Percentiles rank a stretch among this genome's conserved stretches.
These are phyloP conservation scores for Drosophila koepferae DNA, from an alignment of 2,888 invertebrate genomes.

Conservation along the genomic window DNA sequence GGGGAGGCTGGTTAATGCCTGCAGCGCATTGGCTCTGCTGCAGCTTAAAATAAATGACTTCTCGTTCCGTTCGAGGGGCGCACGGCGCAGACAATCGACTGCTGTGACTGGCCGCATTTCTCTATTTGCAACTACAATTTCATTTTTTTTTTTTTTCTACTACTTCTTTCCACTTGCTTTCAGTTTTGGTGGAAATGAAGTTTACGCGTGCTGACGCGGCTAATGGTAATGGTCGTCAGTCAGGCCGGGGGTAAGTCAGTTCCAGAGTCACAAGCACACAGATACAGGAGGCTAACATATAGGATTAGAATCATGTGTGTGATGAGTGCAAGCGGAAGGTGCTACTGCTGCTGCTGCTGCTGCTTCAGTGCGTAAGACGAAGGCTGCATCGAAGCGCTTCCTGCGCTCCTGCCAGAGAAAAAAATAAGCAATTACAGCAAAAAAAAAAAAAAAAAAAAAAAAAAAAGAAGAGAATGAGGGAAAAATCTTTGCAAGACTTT, in stretches of 20 bases:
- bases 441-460: conserved; percentile 55
- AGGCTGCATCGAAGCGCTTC: conserved; percentile 28
- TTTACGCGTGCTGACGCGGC: conserved; percentile 75
- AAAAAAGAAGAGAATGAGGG: conserved; percentile 20
- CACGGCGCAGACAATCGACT: conserved; percentile 21
- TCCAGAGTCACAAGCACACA: conserved; percentile 34
- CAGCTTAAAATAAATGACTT: conserved; percentile 77
- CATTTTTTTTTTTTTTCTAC: neutral
- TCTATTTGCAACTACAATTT: conserved; percentile 6
- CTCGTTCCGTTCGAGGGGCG: conserved; percentile 62
- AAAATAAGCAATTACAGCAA: conserved; percentile 61
- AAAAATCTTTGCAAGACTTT: conserved; percentile 53
- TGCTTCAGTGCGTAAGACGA: conserved; percentile 40
- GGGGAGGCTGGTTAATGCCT: neutral
- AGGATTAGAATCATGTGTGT: conserved; percentile 24
- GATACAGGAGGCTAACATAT: neutral
- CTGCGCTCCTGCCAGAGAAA: conserved; percentile 48
- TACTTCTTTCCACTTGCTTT: neutral
- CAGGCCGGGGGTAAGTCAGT: conserved; percentile 53
- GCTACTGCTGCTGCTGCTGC: conserved; percentile 12
- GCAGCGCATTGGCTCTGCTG: conserved; percentile 55
- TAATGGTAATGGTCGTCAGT: conserved; percentile 67
- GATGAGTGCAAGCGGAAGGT: conserved; percentile 55
- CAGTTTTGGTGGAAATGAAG: conserved; percentile 64
- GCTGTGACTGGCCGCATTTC: conserved; percentile 18